Conservation (phyloP, 2,888 invertebrate species). For the Uloborus plumipes region DNA sequence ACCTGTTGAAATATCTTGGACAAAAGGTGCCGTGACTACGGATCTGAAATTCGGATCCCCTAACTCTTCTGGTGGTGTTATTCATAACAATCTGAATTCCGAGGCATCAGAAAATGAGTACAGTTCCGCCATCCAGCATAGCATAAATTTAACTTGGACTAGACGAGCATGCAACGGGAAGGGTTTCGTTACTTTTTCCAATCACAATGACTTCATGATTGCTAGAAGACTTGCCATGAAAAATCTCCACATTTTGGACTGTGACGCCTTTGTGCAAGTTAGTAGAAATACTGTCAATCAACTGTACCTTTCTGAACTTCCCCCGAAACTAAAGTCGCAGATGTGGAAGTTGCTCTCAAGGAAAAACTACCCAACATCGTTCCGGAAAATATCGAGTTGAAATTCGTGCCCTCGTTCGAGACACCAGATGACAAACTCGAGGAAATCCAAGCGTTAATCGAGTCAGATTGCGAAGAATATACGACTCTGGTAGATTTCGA, state of each 20-base stretch:
- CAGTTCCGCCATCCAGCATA: conserved; percentile 16
- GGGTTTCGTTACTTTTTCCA: conserved; percentile 22
- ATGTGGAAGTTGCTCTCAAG: conserved; percentile 22
- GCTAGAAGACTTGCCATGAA: conserved; percentile 34
- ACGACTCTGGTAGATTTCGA: conserved; percentile 9
- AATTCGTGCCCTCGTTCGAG: conserved; percentile 28
- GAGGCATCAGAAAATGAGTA: not conserved
- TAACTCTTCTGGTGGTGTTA: no score
- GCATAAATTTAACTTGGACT: conserved; percentile 35
- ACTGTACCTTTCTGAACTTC: conserved; percentile 23
- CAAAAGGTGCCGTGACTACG: conserved; percentile 37
- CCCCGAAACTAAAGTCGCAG: conserved; percentile 15
- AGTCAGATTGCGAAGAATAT: conserved; percentile 11
- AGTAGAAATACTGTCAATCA: conserved; percentile 23
- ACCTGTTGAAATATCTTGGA: conserved; percentile 33
- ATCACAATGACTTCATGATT: conserved; percentile 7
- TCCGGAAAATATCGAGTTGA: conserved; percentile 24
- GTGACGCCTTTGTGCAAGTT: conserved; percentile 30
- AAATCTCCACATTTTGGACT: conserved; percentile 3
- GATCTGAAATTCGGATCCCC: not conserved
- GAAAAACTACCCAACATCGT: conserved; percentile 6
- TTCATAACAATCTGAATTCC: no score
- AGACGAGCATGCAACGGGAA: conserved; percentile 34
- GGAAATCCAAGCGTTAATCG: conserved; percentile 13
- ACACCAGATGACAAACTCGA: conserved; percentile 22